Percentiles rank a stretch among this genome's conserved stretches.
Evolutionary conservation across 1,140 invertebrate genomes (phyloP).

Genomic region (Drosophila seguyi): DNA sequence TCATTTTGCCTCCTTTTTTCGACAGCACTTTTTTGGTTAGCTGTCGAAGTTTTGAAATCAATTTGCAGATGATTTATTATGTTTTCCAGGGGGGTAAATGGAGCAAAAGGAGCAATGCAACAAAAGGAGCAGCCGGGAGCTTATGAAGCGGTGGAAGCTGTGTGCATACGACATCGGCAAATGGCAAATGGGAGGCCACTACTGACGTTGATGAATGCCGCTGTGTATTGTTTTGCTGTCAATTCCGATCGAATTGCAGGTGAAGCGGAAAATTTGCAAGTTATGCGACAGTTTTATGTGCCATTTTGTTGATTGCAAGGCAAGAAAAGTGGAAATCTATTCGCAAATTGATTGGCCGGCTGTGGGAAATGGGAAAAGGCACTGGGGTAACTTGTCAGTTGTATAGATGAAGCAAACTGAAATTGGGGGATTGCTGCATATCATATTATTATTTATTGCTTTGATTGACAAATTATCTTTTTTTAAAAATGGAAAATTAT

Average conservation of each 20-base stretch:
- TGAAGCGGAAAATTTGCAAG: conserved; percentile 81
- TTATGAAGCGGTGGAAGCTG: conserved; percentile 11
- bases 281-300: conserved; percentile 70
- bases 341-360: conserved; percentile 49
- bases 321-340: conserved; percentile 23
- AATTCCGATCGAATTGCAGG: conserved; percentile 73
- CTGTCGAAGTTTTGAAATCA: conserved; percentile 79
- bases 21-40: conserved; percentile 51
- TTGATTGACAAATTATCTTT: not conserved
- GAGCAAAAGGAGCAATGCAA: not conserved
- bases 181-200: conserved; percentile 45
- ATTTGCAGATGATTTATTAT: conserved; percentile 84
- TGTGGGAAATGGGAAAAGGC: not conserved
- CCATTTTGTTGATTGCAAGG: conserved; percentile 25
- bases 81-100: conserved; percentile 23
- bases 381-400: not conserved
- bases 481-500: not conserved
- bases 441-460: not conserved
- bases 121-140: conserved; percentile 11
- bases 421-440: too few relatives aligned
- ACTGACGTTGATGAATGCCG: conserved; percentile 79
- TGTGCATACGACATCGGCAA: conserved; percentile 68
- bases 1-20: conserved; percentile 41
- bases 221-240: conserved; percentile 80
- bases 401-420: not conserved